Percentiles rank a stretch among this genome's conserved stretches.
phyloP scores from a whole-genome alignment of 1,140 invertebrate species.

The Arctopsyche grandis region DNA sequence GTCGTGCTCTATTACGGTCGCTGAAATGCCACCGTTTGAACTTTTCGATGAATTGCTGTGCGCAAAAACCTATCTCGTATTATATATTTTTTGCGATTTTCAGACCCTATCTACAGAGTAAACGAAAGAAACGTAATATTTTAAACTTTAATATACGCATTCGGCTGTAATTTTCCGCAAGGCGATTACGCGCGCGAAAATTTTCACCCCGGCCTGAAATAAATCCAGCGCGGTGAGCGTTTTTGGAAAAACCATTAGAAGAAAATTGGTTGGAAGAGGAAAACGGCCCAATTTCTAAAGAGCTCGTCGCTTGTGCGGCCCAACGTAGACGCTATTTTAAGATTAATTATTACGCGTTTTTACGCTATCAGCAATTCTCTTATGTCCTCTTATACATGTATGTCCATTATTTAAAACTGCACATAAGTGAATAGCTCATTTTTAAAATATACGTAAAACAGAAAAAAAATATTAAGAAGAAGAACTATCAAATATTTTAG shows the following conservation, averaged over 20 bases:
- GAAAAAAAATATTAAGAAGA: too few species aligned
- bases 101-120: too few species aligned
- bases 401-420: too few species aligned
- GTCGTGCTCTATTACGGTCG: conserved; percentile 8
- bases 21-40: conserved; percentile 26
- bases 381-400: too few species aligned
- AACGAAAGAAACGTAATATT: too few species aligned
- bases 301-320: not conserved
- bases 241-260: not conserved
- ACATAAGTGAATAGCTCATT: too few species aligned
- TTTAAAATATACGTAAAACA: too few species aligned
- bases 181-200: not conserved
- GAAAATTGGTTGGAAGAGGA: not conserved
- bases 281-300: not conserved
- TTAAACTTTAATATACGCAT: not conserved
- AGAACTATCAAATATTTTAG: too few species aligned
- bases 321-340: too few species aligned
- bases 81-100: too few species aligned
- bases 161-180: conserved; percentile 1
- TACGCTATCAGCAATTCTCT: too few species aligned
- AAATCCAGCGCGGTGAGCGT: conserved; percentile 1
- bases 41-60: conserved; percentile 18
- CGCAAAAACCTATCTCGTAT: not conserved
- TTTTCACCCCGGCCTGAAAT: not conserved
- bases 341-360: too few species aligned